Percentiles rank a stretch among this genome's conserved stretches.
phyloP scores from a whole-genome alignment of 2,113 vertebrate species.

The Sinosuthora webbiana region DNA sequence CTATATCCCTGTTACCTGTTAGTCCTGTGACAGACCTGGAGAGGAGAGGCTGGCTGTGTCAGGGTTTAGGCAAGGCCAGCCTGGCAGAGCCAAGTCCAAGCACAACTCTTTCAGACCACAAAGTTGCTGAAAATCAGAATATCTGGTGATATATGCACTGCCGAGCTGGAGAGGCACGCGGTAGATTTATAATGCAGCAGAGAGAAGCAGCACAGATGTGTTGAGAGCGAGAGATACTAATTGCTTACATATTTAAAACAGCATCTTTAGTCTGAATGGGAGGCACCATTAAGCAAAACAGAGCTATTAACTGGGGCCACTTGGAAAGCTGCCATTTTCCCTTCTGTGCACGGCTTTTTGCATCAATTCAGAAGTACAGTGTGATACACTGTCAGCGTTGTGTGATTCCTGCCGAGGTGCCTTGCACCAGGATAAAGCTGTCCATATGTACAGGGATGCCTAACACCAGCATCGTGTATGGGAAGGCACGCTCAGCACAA shows the following conservation, averaged over 20 bases:
- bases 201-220: conserved; percentile 62
- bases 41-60: background rate
- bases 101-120: background rate
- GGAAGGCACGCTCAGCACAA: background rate
- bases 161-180: conserved; percentile 13
- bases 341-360: background rate
- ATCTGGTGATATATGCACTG: conserved; percentile 15
- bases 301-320: conserved; percentile 64
- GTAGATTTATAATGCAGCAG: conserved; percentile 47
- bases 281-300: conserved; percentile 67
- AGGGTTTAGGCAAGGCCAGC: background rate
- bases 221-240: conserved; percentile 62
- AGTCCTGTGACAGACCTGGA: background rate
- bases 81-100: conserved; percentile 11
- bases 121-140: conserved; percentile 48
- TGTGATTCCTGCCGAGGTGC: background rate
- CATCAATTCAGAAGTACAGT: background rate
- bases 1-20: background rate
- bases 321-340: conserved; percentile 62
- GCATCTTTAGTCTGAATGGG: conserved; percentile 61
- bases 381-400: background rate
- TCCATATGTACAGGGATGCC: accelerated
- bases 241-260: conserved; percentile 71
- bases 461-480: accelerated
- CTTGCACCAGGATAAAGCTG: background rate